phyloP scores from a whole-genome alignment of 2,888 invertebrate species.

The Stenchaetothrips biformis region DNA sequence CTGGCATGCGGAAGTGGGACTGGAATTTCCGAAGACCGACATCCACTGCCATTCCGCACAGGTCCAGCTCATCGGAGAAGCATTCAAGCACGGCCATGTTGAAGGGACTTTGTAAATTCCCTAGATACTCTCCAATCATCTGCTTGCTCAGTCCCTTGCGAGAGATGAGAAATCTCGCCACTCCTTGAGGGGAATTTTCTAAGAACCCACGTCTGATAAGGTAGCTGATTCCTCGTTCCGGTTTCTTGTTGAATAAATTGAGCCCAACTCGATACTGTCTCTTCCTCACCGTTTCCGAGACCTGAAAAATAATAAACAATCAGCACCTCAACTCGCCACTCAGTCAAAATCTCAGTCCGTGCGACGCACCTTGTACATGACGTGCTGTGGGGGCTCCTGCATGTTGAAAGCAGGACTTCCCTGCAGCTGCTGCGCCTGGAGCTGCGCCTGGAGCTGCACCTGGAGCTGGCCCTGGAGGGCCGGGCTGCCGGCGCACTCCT shows the following conservation, averaged over 20 bases:
- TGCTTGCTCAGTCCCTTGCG: conserved; percentile 96
- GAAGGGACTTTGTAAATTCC: conserved; percentile 90
- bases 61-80: conserved; percentile 85
- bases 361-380: conserved; percentile 36
- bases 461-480: not conserved
- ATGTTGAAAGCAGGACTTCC: conserved; percentile 38
- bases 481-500: not conserved
- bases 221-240: conserved; percentile 91
- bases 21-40: conserved; percentile 94
- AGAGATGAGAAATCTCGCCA: conserved; percentile 90
- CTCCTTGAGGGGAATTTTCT: conserved; percentile 89
- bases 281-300: conserved; percentile 87
- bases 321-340: not conserved
- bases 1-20: conserved; percentile 94
- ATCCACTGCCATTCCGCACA: conserved; percentile 94
- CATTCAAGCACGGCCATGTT: conserved; percentile 94
- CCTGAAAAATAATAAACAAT: conserved; percentile 45
- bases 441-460: not conserved
- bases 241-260: conserved; percentile 96
- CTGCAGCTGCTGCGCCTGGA: conserved; percentile 43
- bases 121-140: conserved; percentile 99
- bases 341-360: not conserved
- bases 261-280: conserved; percentile 96
- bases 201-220: conserved; percentile 91
- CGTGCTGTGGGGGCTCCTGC: conserved; percentile 31